Base-by-base conservation (phyloP, 2,888 invertebrate species). In the Julus scanicus region DNA sequence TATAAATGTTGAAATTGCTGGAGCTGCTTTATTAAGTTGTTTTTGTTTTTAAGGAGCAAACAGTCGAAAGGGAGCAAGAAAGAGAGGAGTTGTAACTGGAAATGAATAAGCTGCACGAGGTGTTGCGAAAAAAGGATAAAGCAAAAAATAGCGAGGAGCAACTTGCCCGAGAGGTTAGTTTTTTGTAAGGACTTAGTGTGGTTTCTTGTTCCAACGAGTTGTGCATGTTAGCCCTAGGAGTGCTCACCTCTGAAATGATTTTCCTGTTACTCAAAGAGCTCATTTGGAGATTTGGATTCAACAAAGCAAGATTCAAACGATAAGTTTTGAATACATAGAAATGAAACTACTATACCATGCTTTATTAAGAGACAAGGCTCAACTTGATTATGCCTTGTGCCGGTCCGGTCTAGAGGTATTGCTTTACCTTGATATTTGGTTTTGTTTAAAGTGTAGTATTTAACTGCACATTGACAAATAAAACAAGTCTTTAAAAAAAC, bases 11-110 rank as follows among this genome's bases (percentile, higher is more conserved):
- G n/a, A n/a, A n/a, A n/a, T n/a, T n/a, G n/a, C n/a, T n/a, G n/a
- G n/a, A n/a, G n/a, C n/a, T n/a, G n/a, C n/a, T n/a, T 71, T 39
- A 87, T 39, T 48, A 53, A 15, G 39, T 48, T 80, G 37, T 29
- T 84, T 48, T 87, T 29, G 11, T 29, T 37, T 88, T 89, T 17
- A 89, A 92, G 92, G 97, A 98, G 91, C 98, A 98, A 92, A 96
- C 97, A 11, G 93, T 93, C 84, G 98, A 98, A 93, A 94, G 98
- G 89, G 98, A 98, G 93, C 94, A 94, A 89, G 98, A 98, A 93
- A 94, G 97, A 88, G 98, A 98, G 92, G 97, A 98, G 90, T 96
- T 95, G 91, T 94, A 95, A 90, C 94, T 94, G 90, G 94, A 95
- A 90, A 94, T 96, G 80, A 92, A 93, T 37, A 93, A 93, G 89